Base-by-base conservation (phyloP, 1,140 invertebrate genomes). In the Trinorchestia longiramus region DNA sequence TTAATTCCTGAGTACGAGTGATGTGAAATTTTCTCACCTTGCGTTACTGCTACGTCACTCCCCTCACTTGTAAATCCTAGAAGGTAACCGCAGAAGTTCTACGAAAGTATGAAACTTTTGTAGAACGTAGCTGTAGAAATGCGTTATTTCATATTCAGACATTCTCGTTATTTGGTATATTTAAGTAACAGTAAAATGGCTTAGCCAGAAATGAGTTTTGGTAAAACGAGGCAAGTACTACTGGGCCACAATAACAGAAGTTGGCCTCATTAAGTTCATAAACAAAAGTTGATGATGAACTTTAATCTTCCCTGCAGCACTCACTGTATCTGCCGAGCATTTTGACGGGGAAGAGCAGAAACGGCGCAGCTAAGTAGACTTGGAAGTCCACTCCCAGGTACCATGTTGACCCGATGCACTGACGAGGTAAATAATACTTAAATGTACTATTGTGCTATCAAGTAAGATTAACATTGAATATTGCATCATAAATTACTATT, bases 341-440 rank as follows among this genome's bases (percentile, higher is more conserved):
- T 40, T 94, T 94, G 43, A 40, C 23, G 44, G 92, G 92, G 8
- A 94, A 44, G 6, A 94, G 43, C 6, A 47, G 44, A 40, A 94
- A 47, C 3, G 92, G 92, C 43, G 44, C 44, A 1, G 40, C 43
- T 0, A 94, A 44, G 44, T 94, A 94, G 4, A 40, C 43, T 47
- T 94, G 92, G 92, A 94, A 94, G 43, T 94, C 92, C 36, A 47
- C 92, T 0, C 92, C 92, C 8, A 94, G 43, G 92, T 94, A 94
- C 92, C 92, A 94, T 0, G 43, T 94, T 44, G 92, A 44, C 8
- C 92, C 92, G 44, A 94, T 94, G 92, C 92, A 94, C 92, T 47
- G 44, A 36, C 28, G 62, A 42, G 88, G 43, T 42, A 90, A 90
- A 8, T 42, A 94, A 94, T 11, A 17, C 17, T 90, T 0, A 90